Conservation (phyloP, 1,140 invertebrate genomes). For the Calosoma granatense region DNA sequence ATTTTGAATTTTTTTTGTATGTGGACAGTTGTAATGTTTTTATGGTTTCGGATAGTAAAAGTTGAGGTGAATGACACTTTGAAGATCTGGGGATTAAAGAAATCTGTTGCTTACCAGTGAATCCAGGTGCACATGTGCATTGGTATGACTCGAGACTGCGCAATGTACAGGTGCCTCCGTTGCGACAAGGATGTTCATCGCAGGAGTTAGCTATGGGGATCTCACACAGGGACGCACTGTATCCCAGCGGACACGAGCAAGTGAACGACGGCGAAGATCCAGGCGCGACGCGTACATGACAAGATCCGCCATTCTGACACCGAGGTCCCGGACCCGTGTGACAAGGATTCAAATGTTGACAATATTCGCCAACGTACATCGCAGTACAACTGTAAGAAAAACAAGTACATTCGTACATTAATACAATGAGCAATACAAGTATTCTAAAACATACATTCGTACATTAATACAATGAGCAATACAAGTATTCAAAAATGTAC, state of each 20-base stretch:
- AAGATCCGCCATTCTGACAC: constrained; percentile 89
- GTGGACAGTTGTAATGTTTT: too few species aligned
- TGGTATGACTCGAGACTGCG: constrained; percentile 66
- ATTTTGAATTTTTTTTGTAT: too few species aligned
- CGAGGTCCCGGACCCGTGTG: constrained; percentile 65
- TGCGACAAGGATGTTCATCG: constrained; percentile 74
- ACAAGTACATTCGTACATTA: constrained; percentile 25
- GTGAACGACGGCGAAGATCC: constrained; percentile 64
- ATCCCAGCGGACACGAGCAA: constrained; percentile 83
- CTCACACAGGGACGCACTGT: constrained; percentile 86
- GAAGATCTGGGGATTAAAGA: too few species aligned
- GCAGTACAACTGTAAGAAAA: constrained; percentile 77
- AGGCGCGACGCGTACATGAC: constrained; percentile 57
- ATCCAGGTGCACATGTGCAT: constrained; percentile 75
- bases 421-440: too few species aligned
- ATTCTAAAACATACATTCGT: too few species aligned
- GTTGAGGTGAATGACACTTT: too few species aligned
- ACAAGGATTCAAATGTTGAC: constrained; percentile 87
- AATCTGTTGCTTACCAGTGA: constrained; percentile 78
- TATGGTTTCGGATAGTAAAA: too few species aligned
- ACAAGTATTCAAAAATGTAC: too few species aligned
- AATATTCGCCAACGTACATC: constrained; percentile 86
- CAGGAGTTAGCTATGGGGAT: constrained; percentile 82
- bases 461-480: too few species aligned
- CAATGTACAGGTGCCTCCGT: constrained; percentile 75